Conservation (phyloP, 2,797 vertebrate species). For the Staurois parvus region DNA sequence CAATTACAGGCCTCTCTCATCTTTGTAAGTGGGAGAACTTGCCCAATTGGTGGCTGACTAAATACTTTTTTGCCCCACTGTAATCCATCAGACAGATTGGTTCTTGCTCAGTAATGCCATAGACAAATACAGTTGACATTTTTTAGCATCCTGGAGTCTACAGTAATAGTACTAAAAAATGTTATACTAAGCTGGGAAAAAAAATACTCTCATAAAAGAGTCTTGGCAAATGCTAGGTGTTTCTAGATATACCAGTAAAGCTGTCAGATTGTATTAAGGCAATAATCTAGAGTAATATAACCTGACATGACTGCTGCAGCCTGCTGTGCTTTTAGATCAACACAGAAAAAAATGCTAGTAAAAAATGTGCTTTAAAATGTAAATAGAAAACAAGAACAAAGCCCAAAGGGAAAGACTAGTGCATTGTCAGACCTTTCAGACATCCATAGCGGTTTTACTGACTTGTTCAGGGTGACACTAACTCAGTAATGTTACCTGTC, state of each 20-base stretch:
- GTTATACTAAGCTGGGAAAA: conserved; percentile 17
- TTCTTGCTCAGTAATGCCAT: too few species aligned
- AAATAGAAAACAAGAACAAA: conserved; percentile 51
- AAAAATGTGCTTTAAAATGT: conserved; percentile 46
- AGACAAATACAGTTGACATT: too few species aligned
- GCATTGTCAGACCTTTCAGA: conserved; percentile 34
- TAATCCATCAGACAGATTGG: too few species aligned
- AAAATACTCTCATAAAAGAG: conserved; percentile 45
- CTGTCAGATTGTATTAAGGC: conserved; percentile 42
- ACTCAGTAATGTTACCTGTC: conserved; percentile 27
- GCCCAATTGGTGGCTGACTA: too few species aligned
- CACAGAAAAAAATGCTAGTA: conserved; percentile 24
- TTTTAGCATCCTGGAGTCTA: too few species aligned
- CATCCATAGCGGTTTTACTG: conserved; percentile 5
- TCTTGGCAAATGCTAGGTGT: conserved; percentile 47
- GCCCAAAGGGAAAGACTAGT: conserved; percentile 15
- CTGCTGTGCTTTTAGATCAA: conserved; percentile 53
- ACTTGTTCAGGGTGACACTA: conserved; percentile 27
- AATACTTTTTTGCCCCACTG: too few species aligned
- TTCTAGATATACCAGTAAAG: conserved; percentile 55
- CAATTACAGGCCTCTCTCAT: too few species aligned
- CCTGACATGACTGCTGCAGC: conserved; percentile 53
- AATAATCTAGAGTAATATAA: conserved; percentile 53
- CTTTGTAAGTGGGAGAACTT: too few species aligned
- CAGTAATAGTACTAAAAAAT: too few species aligned